Evolutionary conservation across 1,140 invertebrate species (phyloP), one percentile per base, ranked within the genome.

Genomic region (Teleopsis dalmanni): DNA sequence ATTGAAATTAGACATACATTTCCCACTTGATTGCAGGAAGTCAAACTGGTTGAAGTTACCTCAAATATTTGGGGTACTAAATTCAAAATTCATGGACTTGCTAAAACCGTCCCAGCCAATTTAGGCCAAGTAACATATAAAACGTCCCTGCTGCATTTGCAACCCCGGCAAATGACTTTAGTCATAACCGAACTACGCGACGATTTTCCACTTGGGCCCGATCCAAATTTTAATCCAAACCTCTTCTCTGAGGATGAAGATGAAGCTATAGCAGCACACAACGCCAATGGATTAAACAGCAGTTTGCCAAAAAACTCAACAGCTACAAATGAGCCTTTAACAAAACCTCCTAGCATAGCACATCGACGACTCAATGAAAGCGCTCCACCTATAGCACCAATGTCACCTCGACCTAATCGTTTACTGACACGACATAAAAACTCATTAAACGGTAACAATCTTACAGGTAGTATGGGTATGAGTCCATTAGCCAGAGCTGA

Each of bases 41-140:
- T 85, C 23, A 82, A 84, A 51, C 74, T 92, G 55, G 90, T 96
- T 14, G 88, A 96, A 76, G 92, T 99, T 3, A 93, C 91, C 23
- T 98, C 95, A 4, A 99, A 99, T 72, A 96, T 99, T 60, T 99
- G 95, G 95, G 96, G 95, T 27, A 99, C 95, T 8, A 95, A 96
- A 73, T 99, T 99, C 70, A 95, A 96, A 77, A 90, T 99, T 60
- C 87, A 93, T 61, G 92, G 93, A 3, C 73, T 93, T 47, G 83
- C 85, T 18, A 82, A 85, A 59, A 84, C 83, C 52, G 82, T 97
- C 48, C 92, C 94, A 4, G 83, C 87, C 16, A 90, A 93, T 72
- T 77, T 98, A 48, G 95, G 94, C 37, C 86, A 93, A 76, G 89
- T 98, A 18, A 91, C 92, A 7, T 98, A 98, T 73, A 94, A 96